Base-by-base conservation (phyloP, 2,113 vertebrate species). In the Pachypanchax playfairii region DNA sequence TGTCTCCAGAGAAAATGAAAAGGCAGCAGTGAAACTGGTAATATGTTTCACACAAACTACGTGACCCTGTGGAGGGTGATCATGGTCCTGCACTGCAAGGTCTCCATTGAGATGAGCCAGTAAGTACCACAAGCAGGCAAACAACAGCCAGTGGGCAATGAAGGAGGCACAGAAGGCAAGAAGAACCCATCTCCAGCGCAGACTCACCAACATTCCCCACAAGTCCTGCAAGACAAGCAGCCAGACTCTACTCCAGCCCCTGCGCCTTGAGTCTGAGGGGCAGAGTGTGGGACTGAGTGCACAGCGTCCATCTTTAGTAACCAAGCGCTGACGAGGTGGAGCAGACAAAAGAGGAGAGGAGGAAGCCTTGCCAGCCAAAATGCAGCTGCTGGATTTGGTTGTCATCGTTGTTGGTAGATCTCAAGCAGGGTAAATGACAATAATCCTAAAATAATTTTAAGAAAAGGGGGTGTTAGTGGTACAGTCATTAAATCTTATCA, bases 101-200 rank as follows among this genome's bases (percentile, higher is more conserved):
- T 98, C 97, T 65, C 97, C 97, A 1, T 98, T 98, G 87, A 95
- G 91, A 74, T 96, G 94, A 14, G 96, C 96, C 58, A 99, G 90
- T 65, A 98, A 79, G 64, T 98, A 99, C 97, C 97, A 99, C 73
- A 99, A 91, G 69, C 95, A 93, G 62, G 97, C 96, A 77, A 98
- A 99, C 70, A 98, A 86, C 79, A 99, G 91, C 97, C 97, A 99
- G 87, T 98, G 96, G 54, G 93, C 84, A 59, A 99, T 86, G 79
- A 98, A 99, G 52, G 96, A 97, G 38, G 94, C 88, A 0, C 96
- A 95, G 79, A 98, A 99, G 51, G 95, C 93, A 24, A 99, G 66
- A 74, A 99, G 92, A 85, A 98, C 95, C 96, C 96, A 99, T 15
- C 96, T 93, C 97, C 97, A 99, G 58, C 95, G 96, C 86, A 98